phyloP scores from a whole-genome alignment of 1,140 invertebrate species.

The Ridgeia piscesae region DNA sequence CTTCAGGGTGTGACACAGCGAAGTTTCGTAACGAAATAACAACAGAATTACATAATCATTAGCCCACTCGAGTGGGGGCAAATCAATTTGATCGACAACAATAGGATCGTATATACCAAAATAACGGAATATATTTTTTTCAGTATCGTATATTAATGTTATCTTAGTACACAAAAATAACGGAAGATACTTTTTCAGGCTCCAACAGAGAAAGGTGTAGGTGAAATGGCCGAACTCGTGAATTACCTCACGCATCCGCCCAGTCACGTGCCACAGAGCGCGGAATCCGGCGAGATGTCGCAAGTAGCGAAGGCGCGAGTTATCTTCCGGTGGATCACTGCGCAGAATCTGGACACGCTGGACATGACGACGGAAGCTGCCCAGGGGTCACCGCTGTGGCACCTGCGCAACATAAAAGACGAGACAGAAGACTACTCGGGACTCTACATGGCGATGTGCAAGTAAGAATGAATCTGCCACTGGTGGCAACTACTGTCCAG shows the following conservation, averaged over 20 bases:
- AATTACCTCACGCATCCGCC: neutral
- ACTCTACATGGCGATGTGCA: neutral
- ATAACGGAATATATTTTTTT: neutral
- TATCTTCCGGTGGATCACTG: neutral
- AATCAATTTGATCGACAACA: neutral
- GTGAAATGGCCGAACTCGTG: neutral
- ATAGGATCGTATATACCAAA: too few species aligned
- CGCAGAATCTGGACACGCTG: neutral
- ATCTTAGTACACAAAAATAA: too few species aligned
- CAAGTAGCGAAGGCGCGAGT: neutral
- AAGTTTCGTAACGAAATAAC: too few species aligned
- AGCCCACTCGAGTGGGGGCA: neutral
- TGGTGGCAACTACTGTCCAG: neutral
- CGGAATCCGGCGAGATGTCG: neutral
- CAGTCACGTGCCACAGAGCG: neutral
- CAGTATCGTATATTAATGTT: too few species aligned
- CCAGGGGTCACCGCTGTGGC: neutral
- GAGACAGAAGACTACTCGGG: neutral
- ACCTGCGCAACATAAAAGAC: neutral
- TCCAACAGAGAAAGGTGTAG: neutral
- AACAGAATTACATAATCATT: too few species aligned
- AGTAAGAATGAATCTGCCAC: neutral
- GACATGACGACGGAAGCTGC: neutral
- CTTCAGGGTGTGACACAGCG: too few species aligned
- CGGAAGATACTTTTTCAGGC: neutral